Percentiles rank a stretch among this genome's conserved stretches.
phyloP scores from a whole-genome alignment of 2,113 vertebrate species.

The Ondatra zibethicus region DNA sequence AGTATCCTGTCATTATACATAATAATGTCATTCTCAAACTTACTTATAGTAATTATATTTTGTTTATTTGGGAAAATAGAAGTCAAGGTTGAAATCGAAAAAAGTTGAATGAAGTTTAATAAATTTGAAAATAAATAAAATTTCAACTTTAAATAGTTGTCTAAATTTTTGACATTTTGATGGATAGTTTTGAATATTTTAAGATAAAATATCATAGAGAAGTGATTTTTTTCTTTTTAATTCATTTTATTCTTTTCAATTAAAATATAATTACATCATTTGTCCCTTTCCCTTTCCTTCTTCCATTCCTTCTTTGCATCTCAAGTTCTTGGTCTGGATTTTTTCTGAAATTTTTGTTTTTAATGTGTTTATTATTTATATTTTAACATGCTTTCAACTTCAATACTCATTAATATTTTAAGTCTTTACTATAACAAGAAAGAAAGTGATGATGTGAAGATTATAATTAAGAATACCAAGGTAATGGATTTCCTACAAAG shows the following conservation, averaged over 20 bases:
- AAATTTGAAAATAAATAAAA: background rate
- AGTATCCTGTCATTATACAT: background rate
- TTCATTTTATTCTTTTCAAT: background rate
- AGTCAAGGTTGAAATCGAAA: background rate
- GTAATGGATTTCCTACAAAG: background rate
- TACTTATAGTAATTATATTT: slow-evolving; percentile 31
- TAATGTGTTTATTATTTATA: background rate
- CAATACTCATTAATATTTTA: background rate
- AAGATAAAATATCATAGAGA: background rate
- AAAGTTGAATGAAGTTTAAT: background rate
- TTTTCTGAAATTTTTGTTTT: background rate
- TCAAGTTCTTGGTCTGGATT: background rate
- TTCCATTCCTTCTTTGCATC: background rate
- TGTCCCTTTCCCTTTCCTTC: background rate
- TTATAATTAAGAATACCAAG: background rate
- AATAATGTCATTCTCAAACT: slow-evolving; percentile 15
- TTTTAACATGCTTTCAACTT: slow-evolving; percentile 29
- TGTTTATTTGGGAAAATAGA: background rate
- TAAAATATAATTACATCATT: background rate
- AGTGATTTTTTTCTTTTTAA: background rate
- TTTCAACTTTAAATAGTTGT: background rate
- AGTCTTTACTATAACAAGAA: background rate
- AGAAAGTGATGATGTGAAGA: background rate
- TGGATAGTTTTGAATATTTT: background rate
- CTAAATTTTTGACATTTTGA: background rate